These are phyloP conservation scores for Hirtodrosophila duncani DNA, from an alignment of 2,888 invertebrate genomes.

Conservation along the genomic window DNA sequence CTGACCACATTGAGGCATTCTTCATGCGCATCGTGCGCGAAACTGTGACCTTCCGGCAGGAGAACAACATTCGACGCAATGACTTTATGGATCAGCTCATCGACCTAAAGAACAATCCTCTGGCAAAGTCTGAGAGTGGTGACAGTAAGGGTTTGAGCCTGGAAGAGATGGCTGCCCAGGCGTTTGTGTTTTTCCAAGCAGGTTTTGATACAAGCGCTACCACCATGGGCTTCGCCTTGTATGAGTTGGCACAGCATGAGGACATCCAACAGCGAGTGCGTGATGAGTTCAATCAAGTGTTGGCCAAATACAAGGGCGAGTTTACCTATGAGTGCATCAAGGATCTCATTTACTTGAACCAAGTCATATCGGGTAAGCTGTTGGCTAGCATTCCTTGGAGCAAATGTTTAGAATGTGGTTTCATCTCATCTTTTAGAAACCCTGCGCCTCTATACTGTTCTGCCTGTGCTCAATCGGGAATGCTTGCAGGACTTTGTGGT, in stretches of 20 bases:
- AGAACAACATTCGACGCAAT: conserved; percentile 70
- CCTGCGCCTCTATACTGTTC: conserved; percentile 80
- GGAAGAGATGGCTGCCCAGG: conserved; percentile 80
- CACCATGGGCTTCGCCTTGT: conserved; percentile 79
- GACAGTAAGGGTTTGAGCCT: conserved; percentile 62
- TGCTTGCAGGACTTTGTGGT: conserved; percentile 79
- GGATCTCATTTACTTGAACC: conserved; percentile 79
- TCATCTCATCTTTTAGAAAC: conserved; percentile 75
- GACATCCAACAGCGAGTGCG: conserved; percentile 78
- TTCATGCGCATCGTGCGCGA: conserved; percentile 72
- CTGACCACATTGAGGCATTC: conserved; percentile 54
- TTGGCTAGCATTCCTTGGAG: too few species aligned
- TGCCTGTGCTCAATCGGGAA: conserved; percentile 79
- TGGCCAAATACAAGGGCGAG: conserved; percentile 73
- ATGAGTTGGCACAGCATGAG: conserved; percentile 79
- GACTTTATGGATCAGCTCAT: conserved; percentile 79
- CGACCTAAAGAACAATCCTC: conserved; percentile 58
- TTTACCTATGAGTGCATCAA: conserved; percentile 75
- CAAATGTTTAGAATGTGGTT: too few species aligned
- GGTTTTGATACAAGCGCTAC: conserved; percentile 80
- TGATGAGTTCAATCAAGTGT: conserved; percentile 76
- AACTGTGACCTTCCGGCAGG: conserved; percentile 73
- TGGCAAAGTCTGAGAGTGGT: conserved; percentile 50
- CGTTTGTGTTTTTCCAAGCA: conserved; percentile 80
- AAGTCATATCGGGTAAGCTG: conserved; percentile 78